These are phyloP conservation scores for Cryptotermes secundus DNA, from an alignment of 1,140 invertebrate species.

Conservation along the genomic window DNA sequence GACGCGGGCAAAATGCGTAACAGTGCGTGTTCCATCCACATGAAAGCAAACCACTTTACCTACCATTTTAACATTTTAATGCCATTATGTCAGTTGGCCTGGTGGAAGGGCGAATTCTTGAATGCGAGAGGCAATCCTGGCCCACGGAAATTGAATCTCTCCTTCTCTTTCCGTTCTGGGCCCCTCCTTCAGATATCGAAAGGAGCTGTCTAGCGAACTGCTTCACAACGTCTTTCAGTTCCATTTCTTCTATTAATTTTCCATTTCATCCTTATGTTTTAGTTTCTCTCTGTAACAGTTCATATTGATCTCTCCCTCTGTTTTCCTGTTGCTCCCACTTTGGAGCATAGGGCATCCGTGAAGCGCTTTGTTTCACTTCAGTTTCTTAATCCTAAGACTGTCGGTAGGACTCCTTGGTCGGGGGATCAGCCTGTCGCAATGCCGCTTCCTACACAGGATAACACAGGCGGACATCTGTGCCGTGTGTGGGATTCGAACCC, in stretches of 20 bases:
- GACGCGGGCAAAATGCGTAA: background rate
- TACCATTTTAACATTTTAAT: background rate
- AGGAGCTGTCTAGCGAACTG: background rate
- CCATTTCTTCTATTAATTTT: background rate
- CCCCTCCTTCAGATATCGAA: background rate
- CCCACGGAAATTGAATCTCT: conserved; percentile 10
- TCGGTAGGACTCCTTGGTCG: too few relatives aligned
- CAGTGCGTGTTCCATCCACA: background rate
- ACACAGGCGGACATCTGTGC: too few relatives aligned
- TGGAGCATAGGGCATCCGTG: too few relatives aligned
- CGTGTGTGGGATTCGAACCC: too few relatives aligned
- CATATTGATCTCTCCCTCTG: too few relatives aligned
- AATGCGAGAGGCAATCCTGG: background rate
- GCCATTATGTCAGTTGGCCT: background rate
- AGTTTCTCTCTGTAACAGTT: background rate
- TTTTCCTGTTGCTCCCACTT: too few relatives aligned
- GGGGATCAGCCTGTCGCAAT: too few relatives aligned
- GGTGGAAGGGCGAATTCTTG: conserved; percentile 6
- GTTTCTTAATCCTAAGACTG: too few relatives aligned
- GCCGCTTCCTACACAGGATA: too few relatives aligned
- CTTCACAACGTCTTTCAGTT: background rate
- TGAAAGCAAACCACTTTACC: background rate
- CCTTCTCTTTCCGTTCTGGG: background rate
- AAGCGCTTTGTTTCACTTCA: too few relatives aligned
- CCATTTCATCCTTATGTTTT: background rate